Percentiles rank a stretch among this genome's conserved stretches.
Conservation (phyloP, 2,888 invertebrate genomes). For the Dicranocentrus wangi region DNA sequence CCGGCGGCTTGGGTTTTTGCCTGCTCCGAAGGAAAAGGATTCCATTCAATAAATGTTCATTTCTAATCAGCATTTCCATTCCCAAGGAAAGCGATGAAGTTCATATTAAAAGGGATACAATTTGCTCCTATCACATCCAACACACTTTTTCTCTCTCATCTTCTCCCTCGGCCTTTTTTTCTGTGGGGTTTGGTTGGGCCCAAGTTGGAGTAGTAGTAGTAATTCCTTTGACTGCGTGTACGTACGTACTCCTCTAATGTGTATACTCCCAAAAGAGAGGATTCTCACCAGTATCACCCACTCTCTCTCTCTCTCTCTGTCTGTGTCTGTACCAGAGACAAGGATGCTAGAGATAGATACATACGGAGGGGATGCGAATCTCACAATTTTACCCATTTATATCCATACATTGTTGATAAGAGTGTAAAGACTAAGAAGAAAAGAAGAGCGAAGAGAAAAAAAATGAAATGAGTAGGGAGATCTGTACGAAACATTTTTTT, state of each 20-base stretch:
- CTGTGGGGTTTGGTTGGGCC: no score
- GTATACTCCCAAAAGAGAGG: no score
- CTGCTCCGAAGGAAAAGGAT: slow-evolving; percentile 40
- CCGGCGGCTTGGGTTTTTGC: neutral
- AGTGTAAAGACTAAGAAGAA: slow-evolving; percentile 10
- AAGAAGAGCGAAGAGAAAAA: slow-evolving; percentile 14
- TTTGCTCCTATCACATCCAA: slow-evolving; percentile 53
- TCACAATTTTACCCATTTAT: slow-evolving; percentile 21
- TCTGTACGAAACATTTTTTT: slow-evolving; percentile 17
- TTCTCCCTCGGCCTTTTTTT: no score
- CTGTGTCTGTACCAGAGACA: no score
- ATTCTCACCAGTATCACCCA: no score
- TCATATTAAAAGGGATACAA: slow-evolving; percentile 62
- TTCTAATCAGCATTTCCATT: slow-evolving; percentile 61
- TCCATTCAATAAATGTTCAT: slow-evolving; percentile 61
- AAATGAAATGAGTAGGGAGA: slow-evolving; percentile 29
- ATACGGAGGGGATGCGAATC: slow-evolving; percentile 34
- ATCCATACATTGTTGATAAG: slow-evolving; percentile 42
- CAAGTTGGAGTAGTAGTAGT: no score
- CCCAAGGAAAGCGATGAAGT: slow-evolving; percentile 52
- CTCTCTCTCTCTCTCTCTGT: no score
- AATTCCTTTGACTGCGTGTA: no score
- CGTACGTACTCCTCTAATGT: no score
- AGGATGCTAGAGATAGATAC: no score
- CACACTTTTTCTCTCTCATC: slow-evolving; percentile 20